Evolutionary conservation across 2,113 vertebrate genomes (phyloP).

Genomic region (Rallus limicola): DNA sequence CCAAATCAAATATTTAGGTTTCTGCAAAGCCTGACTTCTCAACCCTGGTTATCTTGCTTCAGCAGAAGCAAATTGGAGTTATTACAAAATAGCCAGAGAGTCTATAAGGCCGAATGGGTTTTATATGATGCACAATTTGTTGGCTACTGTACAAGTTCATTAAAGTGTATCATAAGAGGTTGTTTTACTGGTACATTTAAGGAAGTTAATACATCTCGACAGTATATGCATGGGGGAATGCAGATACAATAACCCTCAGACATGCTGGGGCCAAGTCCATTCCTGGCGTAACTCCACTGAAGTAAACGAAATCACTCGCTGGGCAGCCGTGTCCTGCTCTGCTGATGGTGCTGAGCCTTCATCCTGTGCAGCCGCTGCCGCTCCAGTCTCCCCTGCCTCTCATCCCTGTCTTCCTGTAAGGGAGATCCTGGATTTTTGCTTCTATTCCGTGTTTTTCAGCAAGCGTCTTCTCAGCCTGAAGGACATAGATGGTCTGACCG

Average conservation of each 20-base stretch:
- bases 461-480: not conserved
- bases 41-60: slow-evolving; percentile 69
- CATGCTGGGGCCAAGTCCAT: slow-evolving; percentile 62
- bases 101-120: slow-evolving; percentile 65
- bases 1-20: slow-evolving; percentile 72
- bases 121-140: slow-evolving; percentile 69
- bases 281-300: not conserved
- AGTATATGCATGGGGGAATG: slow-evolving; percentile 59
- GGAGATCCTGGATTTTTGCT: not conserved
- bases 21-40: slow-evolving; percentile 64
- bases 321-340: not conserved
- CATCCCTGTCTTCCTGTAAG: accelerated
- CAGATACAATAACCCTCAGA: slow-evolving; percentile 70
- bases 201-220: slow-evolving; percentile 73
- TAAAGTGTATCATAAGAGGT: slow-evolving; percentile 70
- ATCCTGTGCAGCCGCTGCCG: accelerated
- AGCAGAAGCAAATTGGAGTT: slow-evolving; percentile 70
- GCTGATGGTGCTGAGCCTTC: not conserved
- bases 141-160: slow-evolving; percentile 71
- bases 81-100: slow-evolving; percentile 69
- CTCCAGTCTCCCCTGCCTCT: not conserved
- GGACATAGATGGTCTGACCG: accelerated
- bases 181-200: slow-evolving; percentile 72
- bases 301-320: not conserved
- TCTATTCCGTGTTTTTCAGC: not conserved